Conservation (phyloP, 1,140 invertebrate species). For the Drosophila tristis region DNA sequence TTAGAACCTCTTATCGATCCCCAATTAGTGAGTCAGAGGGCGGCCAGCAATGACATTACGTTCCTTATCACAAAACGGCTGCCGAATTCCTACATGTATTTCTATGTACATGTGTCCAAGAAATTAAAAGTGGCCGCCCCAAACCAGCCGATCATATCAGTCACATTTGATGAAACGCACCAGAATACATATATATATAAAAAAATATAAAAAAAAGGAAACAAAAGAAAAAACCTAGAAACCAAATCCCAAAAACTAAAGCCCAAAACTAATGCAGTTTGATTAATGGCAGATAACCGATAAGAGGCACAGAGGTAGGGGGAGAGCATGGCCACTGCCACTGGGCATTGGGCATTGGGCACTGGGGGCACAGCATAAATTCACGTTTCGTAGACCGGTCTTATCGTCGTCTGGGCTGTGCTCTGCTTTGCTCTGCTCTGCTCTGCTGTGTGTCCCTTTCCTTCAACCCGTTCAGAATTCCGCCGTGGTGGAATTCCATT, state of each 20-base stretch:
- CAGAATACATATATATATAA: not conserved
- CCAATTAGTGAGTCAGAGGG: no score
- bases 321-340: slow-evolving; percentile 1
- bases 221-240: not conserved
- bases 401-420: slow-evolving; percentile 12
- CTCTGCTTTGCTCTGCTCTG: no score
- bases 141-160: slow-evolving; percentile 41
- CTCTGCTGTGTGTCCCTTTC: no score
- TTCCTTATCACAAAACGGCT: no score
- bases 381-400: not conserved
- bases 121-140: slow-evolving; percentile 9
- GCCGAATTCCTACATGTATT: no score
- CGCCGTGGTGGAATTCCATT: slow-evolving; percentile 9
- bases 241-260: slow-evolving; percentile 22
- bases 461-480: slow-evolving; percentile 5
- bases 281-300: slow-evolving; percentile 59
- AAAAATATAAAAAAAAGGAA: not conserved
- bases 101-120: no score
- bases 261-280: slow-evolving; percentile 62
- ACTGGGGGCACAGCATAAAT: slow-evolving; percentile 13
- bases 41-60: no score
- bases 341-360: not conserved
- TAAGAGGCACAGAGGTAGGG: slow-evolving; percentile 4
- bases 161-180: slow-evolving; percentile 67
- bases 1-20: no score